phyloP scores from a whole-genome alignment of 2,797 vertebrate genomes.

The Tiaroga cobitis region DNA sequence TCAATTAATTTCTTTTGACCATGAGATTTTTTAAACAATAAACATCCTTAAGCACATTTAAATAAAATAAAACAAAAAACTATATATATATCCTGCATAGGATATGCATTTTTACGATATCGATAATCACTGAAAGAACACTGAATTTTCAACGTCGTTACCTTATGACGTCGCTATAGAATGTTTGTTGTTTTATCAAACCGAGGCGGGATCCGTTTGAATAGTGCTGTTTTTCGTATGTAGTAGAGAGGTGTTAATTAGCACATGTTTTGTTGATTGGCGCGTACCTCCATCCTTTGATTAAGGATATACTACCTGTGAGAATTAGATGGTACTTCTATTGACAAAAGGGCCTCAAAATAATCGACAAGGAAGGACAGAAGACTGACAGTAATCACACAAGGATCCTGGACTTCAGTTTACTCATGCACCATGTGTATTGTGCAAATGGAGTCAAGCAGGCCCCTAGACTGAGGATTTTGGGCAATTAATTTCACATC shows the following conservation, averaged over 20 bases:
- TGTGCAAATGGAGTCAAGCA: conserved; percentile 32
- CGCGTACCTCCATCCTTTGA: conserved; percentile 74
- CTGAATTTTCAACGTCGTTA: neutral
- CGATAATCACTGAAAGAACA: neutral
- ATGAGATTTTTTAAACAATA: neutral
- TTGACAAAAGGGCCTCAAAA: conserved; percentile 75
- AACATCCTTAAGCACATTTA: neutral
- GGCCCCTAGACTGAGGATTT: neutral
- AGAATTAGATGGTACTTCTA: conserved; percentile 68
- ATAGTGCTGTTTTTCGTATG: conserved; percentile 76
- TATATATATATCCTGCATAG: too few species aligned
- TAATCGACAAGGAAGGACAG: conserved; percentile 78
- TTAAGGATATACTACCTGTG: conserved; percentile 78
- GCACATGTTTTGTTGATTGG: conserved; percentile 83
- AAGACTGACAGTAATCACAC: conserved; percentile 81
- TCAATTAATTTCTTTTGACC: conserved; percentile 6
- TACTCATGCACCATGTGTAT: conserved; percentile 70
- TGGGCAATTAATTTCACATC: neutral
- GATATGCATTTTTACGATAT: too few species aligned
- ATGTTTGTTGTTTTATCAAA: conserved; percentile 55
- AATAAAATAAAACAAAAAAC: neutral
- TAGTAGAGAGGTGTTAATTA: conserved; percentile 82
- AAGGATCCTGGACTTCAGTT: conserved; percentile 70
- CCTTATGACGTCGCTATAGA: neutral
- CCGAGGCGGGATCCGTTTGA: conserved; percentile 65